A percentile compares a stretch with the other conserved stretches of the same genome.
phyloP scores from a whole-genome alignment of 2,113 vertebrate genomes.

The Dermatemys mawii region DNA sequence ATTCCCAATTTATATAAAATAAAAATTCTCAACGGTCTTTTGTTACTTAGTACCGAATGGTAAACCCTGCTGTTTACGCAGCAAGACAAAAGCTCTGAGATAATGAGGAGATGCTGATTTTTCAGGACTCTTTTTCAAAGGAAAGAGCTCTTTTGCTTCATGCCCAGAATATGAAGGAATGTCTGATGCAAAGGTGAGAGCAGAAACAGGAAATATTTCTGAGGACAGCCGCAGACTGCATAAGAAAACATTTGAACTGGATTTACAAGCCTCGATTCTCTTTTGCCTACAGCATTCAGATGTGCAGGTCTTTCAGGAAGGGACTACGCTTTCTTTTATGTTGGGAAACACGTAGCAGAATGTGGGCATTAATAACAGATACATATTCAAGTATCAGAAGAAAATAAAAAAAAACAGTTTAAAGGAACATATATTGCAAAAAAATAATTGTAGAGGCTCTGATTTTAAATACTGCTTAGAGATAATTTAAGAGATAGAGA shows the following conservation, averaged over 20 bases:
- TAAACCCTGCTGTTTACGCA: neutral
- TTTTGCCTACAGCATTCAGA: neutral
- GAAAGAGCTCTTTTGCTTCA: neutral
- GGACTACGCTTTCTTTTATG: neutral
- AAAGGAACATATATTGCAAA: neutral
- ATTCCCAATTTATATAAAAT: slow-evolving; percentile 39
- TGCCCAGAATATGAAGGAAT: neutral
- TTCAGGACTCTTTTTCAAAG: neutral
- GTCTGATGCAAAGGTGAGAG: neutral
- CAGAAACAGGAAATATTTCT: neutral
- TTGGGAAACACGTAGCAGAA: neutral
- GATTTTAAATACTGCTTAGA: neutral
- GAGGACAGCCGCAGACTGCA: neutral
- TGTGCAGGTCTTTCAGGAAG: neutral
- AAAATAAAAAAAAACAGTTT: neutral
- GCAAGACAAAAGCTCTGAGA: neutral
- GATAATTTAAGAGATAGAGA: neutral
- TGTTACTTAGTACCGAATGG: neutral
- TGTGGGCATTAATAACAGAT: neutral
- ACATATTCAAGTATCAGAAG: slow-evolving; percentile 7
- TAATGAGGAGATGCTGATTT: neutral
- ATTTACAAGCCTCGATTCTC: neutral
- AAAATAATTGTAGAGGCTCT: neutral
- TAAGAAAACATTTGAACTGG: neutral
- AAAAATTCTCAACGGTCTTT: neutral